Evolutionary conservation across 2,888 invertebrate genomes (phyloP), one percentile per base, ranked within the genome.

Genomic region (Agrochola lota): DNA sequence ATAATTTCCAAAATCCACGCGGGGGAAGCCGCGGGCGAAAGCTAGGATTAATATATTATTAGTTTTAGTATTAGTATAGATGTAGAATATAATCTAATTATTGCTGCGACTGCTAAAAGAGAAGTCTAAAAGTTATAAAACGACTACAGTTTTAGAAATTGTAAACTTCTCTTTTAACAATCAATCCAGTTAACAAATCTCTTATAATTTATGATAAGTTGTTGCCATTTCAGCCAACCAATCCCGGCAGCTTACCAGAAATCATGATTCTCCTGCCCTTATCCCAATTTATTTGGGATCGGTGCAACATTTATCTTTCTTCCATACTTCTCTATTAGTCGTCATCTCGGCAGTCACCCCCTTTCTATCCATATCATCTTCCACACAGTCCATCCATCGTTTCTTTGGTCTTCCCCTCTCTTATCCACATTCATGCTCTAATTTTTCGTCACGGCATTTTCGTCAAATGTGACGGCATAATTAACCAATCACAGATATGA

Each of bases 401-500:
- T 46, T 26, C 3, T 46, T 46, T 26, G 43, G 26, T 62, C 20
- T 46, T 26, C 20, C 1, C n/a, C 43, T 3, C 1, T n/a, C 9
- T 43, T 43, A 43, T 20, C 20, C 15, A n/a, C 5, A 40, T 40
- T 64, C 2, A 40, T 64, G 15, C 2, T n/a, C 2, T 26, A 66
- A 26, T 20, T 7, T 17, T 17, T 46, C 26, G 20, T 26, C 46
- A 46, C 7, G 4, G 26, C 46, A 46, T 26, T 46, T 46, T 15
- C 46, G 49, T 26, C 23, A 63, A 68, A 57, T 26, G 8, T 40
- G 35, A 23, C 57, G 26, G 5, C 23, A 64, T 30, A 46, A 64
- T 76, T 12, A 35, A 60, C 55, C 46, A 63, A 63, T 71, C 71
- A 57, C 9, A 55, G 17, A 20, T 17, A n/a, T 30, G 60, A 77